These are phyloP conservation scores for Callithrix jacchus DNA, from an alignment of 2,113 vertebrate species.

Conservation along the genomic window DNA sequence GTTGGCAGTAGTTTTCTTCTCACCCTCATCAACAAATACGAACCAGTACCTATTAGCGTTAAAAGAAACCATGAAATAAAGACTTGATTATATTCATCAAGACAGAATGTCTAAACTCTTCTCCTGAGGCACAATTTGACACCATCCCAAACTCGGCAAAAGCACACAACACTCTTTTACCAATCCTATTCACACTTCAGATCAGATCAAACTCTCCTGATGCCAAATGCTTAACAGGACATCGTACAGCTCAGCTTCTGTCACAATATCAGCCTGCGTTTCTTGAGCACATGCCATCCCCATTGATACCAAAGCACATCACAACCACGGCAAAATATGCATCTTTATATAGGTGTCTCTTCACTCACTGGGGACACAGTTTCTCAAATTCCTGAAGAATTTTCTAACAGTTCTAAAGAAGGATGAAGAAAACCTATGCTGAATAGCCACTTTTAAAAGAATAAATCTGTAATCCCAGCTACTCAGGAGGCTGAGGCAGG, in stretches of 20 bases:
- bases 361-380: not conserved
- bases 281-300: conserved; percentile 43
- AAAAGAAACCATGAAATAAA: not conserved
- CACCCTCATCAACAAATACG: not conserved
- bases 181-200: conserved; percentile 34
- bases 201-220: conserved; percentile 40
- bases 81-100: not conserved
- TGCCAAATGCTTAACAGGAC: conserved; percentile 30
- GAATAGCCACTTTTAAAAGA: conserved; percentile 24
- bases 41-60: not conserved
- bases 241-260: not conserved
- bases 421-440: not conserved
- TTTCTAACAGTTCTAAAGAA: conserved; percentile 42
- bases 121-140: not conserved
- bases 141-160: conserved; percentile 8
- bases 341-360: conserved; percentile 35
- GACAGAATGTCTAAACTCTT: not conserved
- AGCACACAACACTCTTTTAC: not conserved
- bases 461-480: not conserved
- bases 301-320: conserved; percentile 40
- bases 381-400: conserved; percentile 56
- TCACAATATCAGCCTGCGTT: conserved; percentile 16
- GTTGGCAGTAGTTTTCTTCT: not conserved
- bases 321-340: not conserved
- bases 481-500: no score